Percentiles rank a stretch among this genome's conserved stretches.
Evolutionary conservation across 2,888 invertebrate species (phyloP).

Genomic region (Eutolmus rufibarbis): DNA sequence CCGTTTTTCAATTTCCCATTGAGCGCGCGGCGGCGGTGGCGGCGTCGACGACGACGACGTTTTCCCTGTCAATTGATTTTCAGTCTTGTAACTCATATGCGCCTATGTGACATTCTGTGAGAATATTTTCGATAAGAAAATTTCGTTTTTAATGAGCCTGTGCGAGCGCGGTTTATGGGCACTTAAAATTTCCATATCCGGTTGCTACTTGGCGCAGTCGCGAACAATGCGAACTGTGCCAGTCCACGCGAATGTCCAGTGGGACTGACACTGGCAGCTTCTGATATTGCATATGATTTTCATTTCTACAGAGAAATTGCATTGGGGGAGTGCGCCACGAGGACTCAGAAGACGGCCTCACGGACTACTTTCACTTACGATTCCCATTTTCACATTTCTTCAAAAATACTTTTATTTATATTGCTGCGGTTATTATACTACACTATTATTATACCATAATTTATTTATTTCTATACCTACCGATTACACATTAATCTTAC

Average conservation of each 20-base stretch:
- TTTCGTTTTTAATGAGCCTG: conserved; percentile 32
- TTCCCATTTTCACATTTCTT: neutral
- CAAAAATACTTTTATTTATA: neutral
- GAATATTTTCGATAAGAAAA: conserved; percentile 39
- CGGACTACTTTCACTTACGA: neutral
- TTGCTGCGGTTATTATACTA: no score
- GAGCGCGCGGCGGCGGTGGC: neutral
- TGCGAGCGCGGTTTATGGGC: conserved; percentile 14
- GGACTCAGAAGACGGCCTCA: neutral
- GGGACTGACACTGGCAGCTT: neutral
- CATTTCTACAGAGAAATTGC: neutral
- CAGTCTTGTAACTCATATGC: conserved; percentile 30
- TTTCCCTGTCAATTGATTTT: conserved; percentile 39
- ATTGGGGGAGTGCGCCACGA: neutral
- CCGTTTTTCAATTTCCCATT: conserved; percentile 34
- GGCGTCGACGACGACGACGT: neutral
- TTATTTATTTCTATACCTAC: no score
- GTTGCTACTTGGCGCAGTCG: neutral
- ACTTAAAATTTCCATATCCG: conserved; percentile 38
- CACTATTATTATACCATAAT: no score
- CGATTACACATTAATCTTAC: no score
- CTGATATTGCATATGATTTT: neutral
- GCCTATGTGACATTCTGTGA: conserved; percentile 40
- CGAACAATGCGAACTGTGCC: neutral
- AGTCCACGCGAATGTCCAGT: neutral